Percentiles rank a stretch among this genome's conserved stretches.
Evolutionary conservation across 1,140 invertebrate species (phyloP).

Genomic region (Harpegnathos saltator): DNA sequence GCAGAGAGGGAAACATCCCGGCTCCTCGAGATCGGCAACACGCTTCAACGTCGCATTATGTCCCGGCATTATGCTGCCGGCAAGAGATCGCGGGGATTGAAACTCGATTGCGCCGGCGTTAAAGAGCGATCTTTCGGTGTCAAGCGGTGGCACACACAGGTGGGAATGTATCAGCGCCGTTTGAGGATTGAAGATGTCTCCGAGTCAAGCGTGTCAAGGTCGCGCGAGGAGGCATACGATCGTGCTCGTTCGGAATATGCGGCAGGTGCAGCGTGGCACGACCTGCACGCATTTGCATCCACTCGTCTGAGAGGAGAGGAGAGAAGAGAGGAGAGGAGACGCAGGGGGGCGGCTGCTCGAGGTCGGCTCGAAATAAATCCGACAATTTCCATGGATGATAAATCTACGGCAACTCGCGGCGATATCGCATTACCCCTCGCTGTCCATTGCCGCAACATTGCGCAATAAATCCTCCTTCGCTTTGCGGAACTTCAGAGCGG

Average conservation of each 20-base stretch:
- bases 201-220: constrained; percentile 68
- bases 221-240: constrained; percentile 51
- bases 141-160: constrained; percentile 4
- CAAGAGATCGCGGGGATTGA: background rate
- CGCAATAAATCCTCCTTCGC: constrained; percentile 21
- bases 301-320: constrained; percentile 18
- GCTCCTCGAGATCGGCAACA: background rate
- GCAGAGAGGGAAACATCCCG: background rate
- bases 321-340: no score
- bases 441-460: constrained; percentile 20
- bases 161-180: constrained; percentile 7
- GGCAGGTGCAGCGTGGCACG: constrained; percentile 73
- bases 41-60: background rate
- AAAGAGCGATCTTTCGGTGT: background rate
- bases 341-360: background rate
- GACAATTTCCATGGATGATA: constrained; percentile 28
- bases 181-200: constrained; percentile 37
- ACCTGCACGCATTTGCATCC: constrained; percentile 68
- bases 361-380: constrained; percentile 32
- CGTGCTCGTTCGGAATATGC: constrained; percentile 64
- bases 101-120: background rate
- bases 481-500: background rate
- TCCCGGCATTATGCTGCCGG: background rate
- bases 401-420: background rate
- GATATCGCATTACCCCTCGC: background rate